Base-by-base conservation (phyloP, 2,113 vertebrate species). In the Tor tambroides region DNA sequence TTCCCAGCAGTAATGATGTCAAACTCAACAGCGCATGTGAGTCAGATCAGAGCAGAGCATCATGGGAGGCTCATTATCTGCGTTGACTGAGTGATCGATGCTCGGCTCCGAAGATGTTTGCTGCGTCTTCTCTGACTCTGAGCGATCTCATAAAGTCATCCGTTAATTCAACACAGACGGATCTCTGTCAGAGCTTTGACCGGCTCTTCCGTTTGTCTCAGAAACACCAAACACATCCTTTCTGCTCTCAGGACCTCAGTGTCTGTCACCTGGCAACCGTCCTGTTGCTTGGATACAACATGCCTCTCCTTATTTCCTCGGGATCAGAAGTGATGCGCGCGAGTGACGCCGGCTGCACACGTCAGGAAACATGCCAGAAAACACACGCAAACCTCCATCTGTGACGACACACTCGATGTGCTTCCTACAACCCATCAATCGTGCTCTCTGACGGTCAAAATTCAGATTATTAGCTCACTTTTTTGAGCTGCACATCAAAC, bases 241-340 rank as follows among this genome's bases (percentile, higher is more conserved):
- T 90, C 87, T 91, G 91, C 90, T 92, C 90, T 93, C 89, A 91
- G 90, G 92, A 91, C 92, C 91, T 93, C 91, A 75, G 89, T 88
- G 86, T 92, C 93, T 92, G 93, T 95, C 95, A 95, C 95, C 93
- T 94, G 93, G 95, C 94, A 95, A 95, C 94, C 43, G 88, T 91
- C 85, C 87, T 93, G 94, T 95, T 95, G 95, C 95, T 92, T 93
- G 91, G 95, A 93, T 93, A 95, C 94, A 86, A 93, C 89, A 88
- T 71, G 79, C 88, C 86, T 90, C 92, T 93, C 90, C 92, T 91
- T 86, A 89, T 92, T 91, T 92, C 85, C 72, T 89, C 75, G 77
- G 87, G 90, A 93, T 94, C 86, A 91, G 86, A 88, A 63, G 88
- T 87, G 89, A 49, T 67, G 75, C 89, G 43, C 89, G 65, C 84